Conservation (phyloP, 2,888 invertebrate genomes). For the Seira ritae region DNA sequence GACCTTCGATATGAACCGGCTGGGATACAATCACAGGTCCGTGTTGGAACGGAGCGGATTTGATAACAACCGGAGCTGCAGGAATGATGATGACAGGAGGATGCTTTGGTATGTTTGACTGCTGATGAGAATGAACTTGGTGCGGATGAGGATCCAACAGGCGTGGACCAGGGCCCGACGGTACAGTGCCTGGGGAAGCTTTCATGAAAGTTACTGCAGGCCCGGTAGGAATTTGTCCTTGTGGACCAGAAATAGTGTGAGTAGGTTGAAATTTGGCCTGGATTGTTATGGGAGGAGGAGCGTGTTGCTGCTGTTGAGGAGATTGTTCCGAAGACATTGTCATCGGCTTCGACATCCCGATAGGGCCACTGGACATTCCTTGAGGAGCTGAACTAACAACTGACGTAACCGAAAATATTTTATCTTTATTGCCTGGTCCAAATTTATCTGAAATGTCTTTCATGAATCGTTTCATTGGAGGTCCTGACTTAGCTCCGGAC, state of each 20-base stretch:
- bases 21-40: conserved; percentile 47
- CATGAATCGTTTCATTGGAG: conserved; percentile 54
- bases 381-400: too few species aligned
- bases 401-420: conserved; percentile 2
- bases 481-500: not conserved
- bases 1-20: conserved; percentile 33
- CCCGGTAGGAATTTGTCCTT: conserved; percentile 16
- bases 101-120: conserved; percentile 35
- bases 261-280: conserved; percentile 45
- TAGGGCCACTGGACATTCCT: not conserved
- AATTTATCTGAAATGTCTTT: conserved; percentile 29
- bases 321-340: not conserved
- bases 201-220: conserved; percentile 49
- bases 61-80: conserved; percentile 45
- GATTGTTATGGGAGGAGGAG: conserved; percentile 40
- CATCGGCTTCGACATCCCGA: conserved; percentile 15
- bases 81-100: conserved; percentile 48
- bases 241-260: conserved; percentile 16
- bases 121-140: conserved; percentile 18
- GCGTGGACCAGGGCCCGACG: conserved; percentile 18
- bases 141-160: conserved; percentile 32
- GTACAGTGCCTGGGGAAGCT: conserved; percentile 3
- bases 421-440: conserved; percentile 8
- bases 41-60: conserved; percentile 25
- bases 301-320: not conserved